Percentiles rank a stretch among this genome's conserved stretches.
phyloP scores from a whole-genome alignment of 2,888 invertebrate genomes.

The Clanis bilineata region DNA sequence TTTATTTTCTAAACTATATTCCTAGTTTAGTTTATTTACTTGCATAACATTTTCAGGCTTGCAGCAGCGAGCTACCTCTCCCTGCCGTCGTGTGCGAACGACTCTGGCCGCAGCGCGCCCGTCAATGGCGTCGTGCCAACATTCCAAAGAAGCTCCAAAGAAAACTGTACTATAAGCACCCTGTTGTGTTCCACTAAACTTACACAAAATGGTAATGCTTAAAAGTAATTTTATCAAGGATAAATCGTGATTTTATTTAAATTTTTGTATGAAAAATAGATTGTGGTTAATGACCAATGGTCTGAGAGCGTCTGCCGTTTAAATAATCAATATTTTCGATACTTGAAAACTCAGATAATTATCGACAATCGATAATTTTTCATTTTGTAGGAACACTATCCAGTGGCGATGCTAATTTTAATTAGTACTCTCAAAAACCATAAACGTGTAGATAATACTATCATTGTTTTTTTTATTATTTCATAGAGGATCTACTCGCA shows the following conservation, averaged over 20 bases:
- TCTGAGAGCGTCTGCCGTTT: no score
- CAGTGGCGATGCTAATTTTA: background rate
- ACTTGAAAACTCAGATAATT: no score
- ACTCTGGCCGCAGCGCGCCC: slow-evolving; percentile 75
- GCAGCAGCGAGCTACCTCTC: slow-evolving; percentile 83
- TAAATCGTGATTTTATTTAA: no score
- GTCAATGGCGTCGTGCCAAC: slow-evolving; percentile 69
- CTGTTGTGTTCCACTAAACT: slow-evolving; percentile 97
- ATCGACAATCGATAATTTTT: background rate
- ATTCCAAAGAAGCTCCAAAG: slow-evolving; percentile 92
- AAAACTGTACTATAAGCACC: slow-evolving; percentile 91
- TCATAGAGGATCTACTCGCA: slow-evolving; percentile 91
- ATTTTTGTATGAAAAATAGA: no score
- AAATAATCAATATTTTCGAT: no score
- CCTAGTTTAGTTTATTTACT: background rate
- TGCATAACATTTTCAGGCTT: slow-evolving; percentile 55
- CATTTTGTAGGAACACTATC: background rate
- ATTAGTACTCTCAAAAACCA: background rate
- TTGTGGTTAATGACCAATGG: no score
- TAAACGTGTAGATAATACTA: background rate
- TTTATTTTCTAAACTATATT: no score
- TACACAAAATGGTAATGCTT: slow-evolving; percentile 91
- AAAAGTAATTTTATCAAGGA: background rate
- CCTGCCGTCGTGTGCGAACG: slow-evolving; percentile 84
- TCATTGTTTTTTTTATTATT: slow-evolving; percentile 11